Evolutionary conservation across 2,888 invertebrate genomes (phyloP).

Genomic region (Mechanitis messenoides): DNA sequence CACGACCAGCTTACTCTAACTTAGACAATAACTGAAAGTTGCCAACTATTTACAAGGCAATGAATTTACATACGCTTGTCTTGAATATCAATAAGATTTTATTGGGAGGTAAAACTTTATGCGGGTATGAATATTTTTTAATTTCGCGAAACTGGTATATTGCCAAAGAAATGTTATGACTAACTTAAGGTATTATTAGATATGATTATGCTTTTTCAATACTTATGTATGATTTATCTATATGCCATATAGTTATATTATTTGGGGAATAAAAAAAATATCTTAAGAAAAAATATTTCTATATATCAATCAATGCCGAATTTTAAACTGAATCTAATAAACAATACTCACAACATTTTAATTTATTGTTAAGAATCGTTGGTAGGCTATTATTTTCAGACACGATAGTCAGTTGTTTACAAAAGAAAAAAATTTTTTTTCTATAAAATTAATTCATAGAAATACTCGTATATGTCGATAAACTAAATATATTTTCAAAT

Average conservation of each 20-base stretch:
- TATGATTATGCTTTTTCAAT: neutral
- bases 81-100: neutral
- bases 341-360: no score
- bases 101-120: neutral
- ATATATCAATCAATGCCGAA: no score
- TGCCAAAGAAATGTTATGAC: neutral
- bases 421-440: no score
- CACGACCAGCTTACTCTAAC: slow-evolving; percentile 40
- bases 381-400: no score
- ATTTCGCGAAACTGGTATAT: neutral
- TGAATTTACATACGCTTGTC: slow-evolving; percentile 2
- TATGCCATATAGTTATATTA: neutral
- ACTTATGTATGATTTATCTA: neutral
- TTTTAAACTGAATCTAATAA: no score
- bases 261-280: no score
- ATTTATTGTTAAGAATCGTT: no score
- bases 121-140: neutral
- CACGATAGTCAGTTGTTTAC: no score
- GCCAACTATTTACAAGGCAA: slow-evolving; percentile 15
- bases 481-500: no score
- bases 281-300: no score
- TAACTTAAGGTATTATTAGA: neutral
- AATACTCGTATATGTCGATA: no score
- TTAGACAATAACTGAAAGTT: slow-evolving; percentile 55
- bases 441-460: no score